Percentiles rank a stretch among this genome's conserved stretches.
Evolutionary conservation across 2,113 vertebrate species (phyloP).

Genomic region (Clarias gariepinus): DNA sequence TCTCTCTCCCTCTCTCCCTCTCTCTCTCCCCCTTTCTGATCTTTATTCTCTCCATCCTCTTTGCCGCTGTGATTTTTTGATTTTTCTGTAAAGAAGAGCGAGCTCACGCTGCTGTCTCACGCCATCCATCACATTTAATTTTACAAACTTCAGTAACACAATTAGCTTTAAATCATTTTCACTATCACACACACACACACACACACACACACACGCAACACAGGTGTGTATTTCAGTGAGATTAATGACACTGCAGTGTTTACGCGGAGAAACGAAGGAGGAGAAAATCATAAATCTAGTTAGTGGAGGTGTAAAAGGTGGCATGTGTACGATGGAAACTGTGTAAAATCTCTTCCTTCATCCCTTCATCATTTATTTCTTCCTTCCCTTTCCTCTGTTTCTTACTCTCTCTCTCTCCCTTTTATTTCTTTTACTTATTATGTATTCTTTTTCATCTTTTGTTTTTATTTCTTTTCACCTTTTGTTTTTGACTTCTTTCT

Average conservation of each 20-base stretch:
- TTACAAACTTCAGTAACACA: neutral
- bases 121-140: neutral
- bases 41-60: neutral
- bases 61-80: neutral
- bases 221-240: neutral
- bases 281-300: neutral
- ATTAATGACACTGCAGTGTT: neutral
- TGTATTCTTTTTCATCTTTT: too few relatives aligned
- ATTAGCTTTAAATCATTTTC: neutral
- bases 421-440: neutral
- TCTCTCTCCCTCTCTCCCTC: neutral
- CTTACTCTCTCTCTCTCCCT: neutral
- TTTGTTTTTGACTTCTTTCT: neutral
- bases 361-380: neutral
- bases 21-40: neutral
- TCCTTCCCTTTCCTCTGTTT: neutral
- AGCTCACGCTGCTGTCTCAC: neutral
- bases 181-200: neutral
- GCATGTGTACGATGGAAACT: neutral
- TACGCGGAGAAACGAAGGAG: neutral
- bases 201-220: neutral
- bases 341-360: neutral
- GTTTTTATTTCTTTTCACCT: neutral
- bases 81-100: neutral
- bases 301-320: neutral